Evolutionary conservation across 2,797 vertebrate species (phyloP).

Genomic region (Enteromius mattozi): DNA sequence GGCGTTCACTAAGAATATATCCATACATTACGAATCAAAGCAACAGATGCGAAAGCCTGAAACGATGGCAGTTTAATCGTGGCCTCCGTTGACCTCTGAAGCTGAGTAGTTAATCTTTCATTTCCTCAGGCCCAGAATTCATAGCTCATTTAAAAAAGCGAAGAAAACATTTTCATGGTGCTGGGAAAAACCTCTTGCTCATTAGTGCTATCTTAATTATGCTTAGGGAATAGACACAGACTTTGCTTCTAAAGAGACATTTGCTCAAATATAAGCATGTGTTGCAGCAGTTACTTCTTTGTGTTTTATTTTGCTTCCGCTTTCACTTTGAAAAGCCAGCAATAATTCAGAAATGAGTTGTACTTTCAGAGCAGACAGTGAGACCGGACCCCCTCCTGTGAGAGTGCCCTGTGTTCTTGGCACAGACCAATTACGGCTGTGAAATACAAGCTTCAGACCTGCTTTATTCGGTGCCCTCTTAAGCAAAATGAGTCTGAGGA

Average conservation of each 20-base stretch:
- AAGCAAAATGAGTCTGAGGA: slow-evolving; percentile 28
- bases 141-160: neutral
- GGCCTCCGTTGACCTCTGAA: neutral
- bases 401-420: neutral
- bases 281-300: slow-evolving; percentile 7
- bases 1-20: neutral
- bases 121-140: neutral
- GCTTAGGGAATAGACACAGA: neutral
- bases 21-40: neutral
- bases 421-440: slow-evolving; percentile 10
- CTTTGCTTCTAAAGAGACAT: neutral
- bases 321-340: neutral
- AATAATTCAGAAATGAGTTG: slow-evolving; percentile 28
- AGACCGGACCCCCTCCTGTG: slow-evolving; percentile 17
- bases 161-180: neutral
- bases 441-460: slow-evolving; percentile 15
- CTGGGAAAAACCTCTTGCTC: neutral
- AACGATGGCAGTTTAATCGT: neutral
- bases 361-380: neutral
- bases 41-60: neutral
- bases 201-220: slow-evolving; percentile 16
- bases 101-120: neutral
- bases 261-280: neutral
- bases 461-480: slow-evolving; percentile 37
- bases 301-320: slow-evolving; percentile 2